Evolutionary conservation across 2,113 vertebrate species (phyloP).

Genomic region (Perca fluviatilis): DNA sequence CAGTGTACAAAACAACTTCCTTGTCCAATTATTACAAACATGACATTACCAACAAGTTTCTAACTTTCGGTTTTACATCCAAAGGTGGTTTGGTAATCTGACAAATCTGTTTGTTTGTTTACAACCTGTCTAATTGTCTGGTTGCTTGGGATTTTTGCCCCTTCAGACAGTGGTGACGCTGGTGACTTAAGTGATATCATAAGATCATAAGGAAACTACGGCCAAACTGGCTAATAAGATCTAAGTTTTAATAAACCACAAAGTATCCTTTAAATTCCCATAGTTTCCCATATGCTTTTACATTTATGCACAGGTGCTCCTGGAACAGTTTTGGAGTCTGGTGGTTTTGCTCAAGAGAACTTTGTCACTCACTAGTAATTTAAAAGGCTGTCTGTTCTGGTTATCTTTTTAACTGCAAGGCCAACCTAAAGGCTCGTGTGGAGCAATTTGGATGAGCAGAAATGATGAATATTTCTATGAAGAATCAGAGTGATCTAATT

Average conservation of each 20-base stretch:
- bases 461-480: neutral
- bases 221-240: neutral
- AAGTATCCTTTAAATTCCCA: neutral
- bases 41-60: neutral
- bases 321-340: neutral
- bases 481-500: conserved; percentile 22
- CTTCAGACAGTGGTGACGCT: neutral
- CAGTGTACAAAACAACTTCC: neutral
- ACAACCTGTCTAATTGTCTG: neutral
- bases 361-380: neutral
- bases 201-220: neutral
- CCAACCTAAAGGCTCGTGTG: neutral
- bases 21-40: neutral
- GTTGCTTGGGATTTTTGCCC: neutral
- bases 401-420: neutral
- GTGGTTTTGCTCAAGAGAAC: neutral
- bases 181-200: neutral
- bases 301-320: neutral
- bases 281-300: neutral
- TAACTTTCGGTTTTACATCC: neutral
- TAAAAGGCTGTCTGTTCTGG: neutral
- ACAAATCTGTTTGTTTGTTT: neutral
- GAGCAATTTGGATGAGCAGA: neutral
- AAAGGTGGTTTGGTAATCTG: neutral
- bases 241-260: neutral